phyloP scores from a whole-genome alignment of 2,888 invertebrate genomes.

The Acleris emargana region DNA sequence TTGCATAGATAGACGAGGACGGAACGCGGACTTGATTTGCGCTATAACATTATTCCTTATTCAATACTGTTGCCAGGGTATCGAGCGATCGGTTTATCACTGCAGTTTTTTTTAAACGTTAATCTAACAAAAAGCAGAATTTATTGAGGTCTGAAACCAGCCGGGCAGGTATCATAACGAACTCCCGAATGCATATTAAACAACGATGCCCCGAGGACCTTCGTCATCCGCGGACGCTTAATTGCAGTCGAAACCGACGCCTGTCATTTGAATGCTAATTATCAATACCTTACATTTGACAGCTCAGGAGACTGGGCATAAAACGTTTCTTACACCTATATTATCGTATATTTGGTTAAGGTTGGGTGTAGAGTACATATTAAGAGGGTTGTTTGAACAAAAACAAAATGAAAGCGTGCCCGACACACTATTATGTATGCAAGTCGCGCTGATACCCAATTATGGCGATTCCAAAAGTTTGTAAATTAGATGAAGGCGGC shows the following conservation, averaged over 20 bases:
- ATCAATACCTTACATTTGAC: slow-evolving; percentile 27
- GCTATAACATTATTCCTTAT: slow-evolving; percentile 7
- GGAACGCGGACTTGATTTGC: slow-evolving; percentile 32
- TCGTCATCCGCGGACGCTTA: slow-evolving; percentile 26
- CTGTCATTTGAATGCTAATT: slow-evolving; percentile 30
- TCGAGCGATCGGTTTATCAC: slow-evolving; percentile 11
- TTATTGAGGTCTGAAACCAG: slow-evolving; percentile 22
- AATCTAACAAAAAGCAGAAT: slow-evolving; percentile 21
- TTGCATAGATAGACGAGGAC: slow-evolving; percentile 30
- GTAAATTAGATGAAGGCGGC: slow-evolving; percentile 60
- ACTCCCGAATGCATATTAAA: slow-evolving; percentile 40
- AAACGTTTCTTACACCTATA: no score
- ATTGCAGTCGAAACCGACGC: slow-evolving; percentile 15
- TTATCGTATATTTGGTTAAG: no score
- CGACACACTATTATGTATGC: slow-evolving; percentile 51
- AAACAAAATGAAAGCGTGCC: no score
- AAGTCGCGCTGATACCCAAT: slow-evolving; percentile 42
- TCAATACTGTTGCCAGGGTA: slow-evolving; percentile 10
- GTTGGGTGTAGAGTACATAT: no score
- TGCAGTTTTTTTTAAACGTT: no score
- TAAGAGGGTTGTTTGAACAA: no score
- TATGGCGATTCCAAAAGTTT: slow-evolving; percentile 52
- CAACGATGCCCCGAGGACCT: slow-evolving; percentile 48
- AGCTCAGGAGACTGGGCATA: no score
- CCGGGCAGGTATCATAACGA: slow-evolving; percentile 37